Evolutionary conservation across 2,797 vertebrate genomes (phyloP), one percentile per base, ranked within the genome.

Genomic region (Amblyopsis hoosieri): DNA sequence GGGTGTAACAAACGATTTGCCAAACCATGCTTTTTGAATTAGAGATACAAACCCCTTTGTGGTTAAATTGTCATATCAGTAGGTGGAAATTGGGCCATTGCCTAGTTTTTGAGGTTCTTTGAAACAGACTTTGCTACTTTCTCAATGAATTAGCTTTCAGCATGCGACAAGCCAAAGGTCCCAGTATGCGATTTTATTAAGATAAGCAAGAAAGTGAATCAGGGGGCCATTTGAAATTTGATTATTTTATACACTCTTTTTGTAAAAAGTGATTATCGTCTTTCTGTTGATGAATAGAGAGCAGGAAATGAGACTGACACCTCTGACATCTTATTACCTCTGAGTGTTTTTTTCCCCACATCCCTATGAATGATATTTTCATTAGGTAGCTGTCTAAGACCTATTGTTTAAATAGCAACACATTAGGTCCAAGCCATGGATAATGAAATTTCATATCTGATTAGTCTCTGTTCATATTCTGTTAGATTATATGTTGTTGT

Each of bases 281-380:
- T 67, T 64, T 62, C 64, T 59, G 15, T 12, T 64, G 54, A 47
- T 45, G 33, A 73, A 51, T 48, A 49, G 54, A 70, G 29, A 54
- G 47, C 59, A 65, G 75, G 69, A 81, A 80, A 82, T 72, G 50
- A 72, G 62, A 82, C 64, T 61, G 72, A 74, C 74, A 72, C 33
- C 48, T 72, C 52, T 76, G 69, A 73, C 62, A 72, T 64, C 33
- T 50, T 56, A 54, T 67, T 72, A 54, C 51, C 65, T 52, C 13
- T 64, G 54, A 50, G 15, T 37, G 50, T 5, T 52, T 50, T 57
- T 57, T 53, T 4, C 45, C 17, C 4, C 45, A 63, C 57, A 58
- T 67, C 19, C 47, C 33, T 29, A 65, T 71, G 61, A 42, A 67
- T 52, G 62, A 52, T 59, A 29, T 51, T 48, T 70, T 70, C 13